phyloP scores from a whole-genome alignment of 2,113 vertebrate species.

The Hipposideros armiger region DNA sequence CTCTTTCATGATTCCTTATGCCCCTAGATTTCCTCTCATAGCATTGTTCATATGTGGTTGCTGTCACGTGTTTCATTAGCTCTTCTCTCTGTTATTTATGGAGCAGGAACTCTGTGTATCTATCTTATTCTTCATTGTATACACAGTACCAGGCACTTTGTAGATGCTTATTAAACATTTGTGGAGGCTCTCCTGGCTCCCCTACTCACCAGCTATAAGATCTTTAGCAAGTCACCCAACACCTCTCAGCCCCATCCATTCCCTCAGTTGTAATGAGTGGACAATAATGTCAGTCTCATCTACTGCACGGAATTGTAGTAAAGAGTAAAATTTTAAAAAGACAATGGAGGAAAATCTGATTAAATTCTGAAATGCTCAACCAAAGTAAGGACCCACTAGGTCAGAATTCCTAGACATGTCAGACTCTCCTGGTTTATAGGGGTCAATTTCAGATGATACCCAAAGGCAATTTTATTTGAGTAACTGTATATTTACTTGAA shows the following conservation, averaged over 20 bases:
- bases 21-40: neutral
- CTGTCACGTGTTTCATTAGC: neutral
- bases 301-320: neutral
- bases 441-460: neutral
- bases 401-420: constrained; percentile 11
- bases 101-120: neutral
- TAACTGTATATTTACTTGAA: neutral
- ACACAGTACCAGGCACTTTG: neutral
- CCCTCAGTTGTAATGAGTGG: neutral
- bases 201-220: neutral
- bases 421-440: neutral
- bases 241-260: neutral
- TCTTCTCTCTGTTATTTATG: neutral
- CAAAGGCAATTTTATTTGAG: neutral
- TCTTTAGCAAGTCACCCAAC: neutral
- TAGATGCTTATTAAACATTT: neutral
- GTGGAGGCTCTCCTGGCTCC: neutral
- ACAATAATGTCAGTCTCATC: neutral
- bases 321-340: neutral
- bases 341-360: neutral
- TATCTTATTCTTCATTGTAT: neutral
- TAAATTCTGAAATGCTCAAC: neutral
- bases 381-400: neutral
- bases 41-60: neutral
- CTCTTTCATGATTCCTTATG: neutral